phyloP scores from a whole-genome alignment of 2,888 invertebrate genomes.

The Ennomos erosarius region DNA sequence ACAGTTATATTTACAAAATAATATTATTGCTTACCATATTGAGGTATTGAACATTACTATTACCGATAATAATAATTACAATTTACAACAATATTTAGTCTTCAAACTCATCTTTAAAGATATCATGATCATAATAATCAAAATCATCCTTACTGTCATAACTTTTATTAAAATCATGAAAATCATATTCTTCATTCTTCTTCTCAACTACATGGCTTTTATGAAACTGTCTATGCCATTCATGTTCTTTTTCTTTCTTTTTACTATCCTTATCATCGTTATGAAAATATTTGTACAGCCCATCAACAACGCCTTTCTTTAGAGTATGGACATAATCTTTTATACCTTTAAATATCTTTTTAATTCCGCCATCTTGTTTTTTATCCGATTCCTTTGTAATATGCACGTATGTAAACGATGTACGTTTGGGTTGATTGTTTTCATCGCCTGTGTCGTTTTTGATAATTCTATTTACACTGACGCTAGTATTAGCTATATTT shows the following conservation, averaged over 20 bases:
- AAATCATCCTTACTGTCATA: conserved; percentile 9
- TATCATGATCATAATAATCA: conserved; percentile 15
- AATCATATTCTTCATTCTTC: conserved; percentile 11
- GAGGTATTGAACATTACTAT: too few species aligned
- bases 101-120: conserved; percentile 13
- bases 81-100: conserved; percentile 1
- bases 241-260: conserved; percentile 3
- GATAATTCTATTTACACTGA: conserved; percentile 25
- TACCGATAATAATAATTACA: too few species aligned
- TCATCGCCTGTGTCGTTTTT: conserved; percentile 18
- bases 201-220: conserved; percentile 8
- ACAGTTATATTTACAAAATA: too few species aligned
- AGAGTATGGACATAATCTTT: conserved; percentile 52
- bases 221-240: background rate
- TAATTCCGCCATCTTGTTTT: conserved; percentile 24
- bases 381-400: conserved; percentile 13
- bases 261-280: conserved; percentile 37
- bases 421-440: conserved; percentile 23
- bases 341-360: conserved; percentile 45
- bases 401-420: conserved; percentile 31
- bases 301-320: conserved; percentile 51
- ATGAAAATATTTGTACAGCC: conserved; percentile 52
- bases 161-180: conserved; percentile 9
- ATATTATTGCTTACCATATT: too few species aligned
- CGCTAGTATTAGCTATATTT: conserved; percentile 45